phyloP scores from a whole-genome alignment of 2,113 vertebrate genomes.

The Neogale vison region DNA sequence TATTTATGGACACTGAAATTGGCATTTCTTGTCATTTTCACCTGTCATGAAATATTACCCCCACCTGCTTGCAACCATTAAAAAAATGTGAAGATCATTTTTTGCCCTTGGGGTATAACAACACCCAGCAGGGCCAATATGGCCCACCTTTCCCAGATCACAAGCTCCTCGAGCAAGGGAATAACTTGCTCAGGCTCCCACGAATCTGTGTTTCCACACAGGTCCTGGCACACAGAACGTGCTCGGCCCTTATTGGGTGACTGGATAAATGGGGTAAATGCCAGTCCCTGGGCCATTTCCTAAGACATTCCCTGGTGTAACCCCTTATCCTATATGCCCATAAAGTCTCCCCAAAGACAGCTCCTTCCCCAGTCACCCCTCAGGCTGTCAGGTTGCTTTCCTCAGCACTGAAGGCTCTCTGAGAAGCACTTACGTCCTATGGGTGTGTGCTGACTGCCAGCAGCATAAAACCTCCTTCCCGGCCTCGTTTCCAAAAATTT shows the following conservation, averaged over 20 bases:
- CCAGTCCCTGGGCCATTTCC: background rate
- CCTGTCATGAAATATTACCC: background rate
- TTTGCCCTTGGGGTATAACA: background rate
- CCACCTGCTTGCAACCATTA: background rate
- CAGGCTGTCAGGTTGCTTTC: background rate
- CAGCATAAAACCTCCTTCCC: background rate
- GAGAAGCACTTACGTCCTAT: background rate
- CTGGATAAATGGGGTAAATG: background rate
- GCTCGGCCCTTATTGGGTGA: background rate
- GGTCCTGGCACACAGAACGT: fast-evolving
- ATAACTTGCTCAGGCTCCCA: background rate
- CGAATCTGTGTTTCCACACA: background rate
- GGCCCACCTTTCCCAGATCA: background rate
- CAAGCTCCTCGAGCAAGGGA: background rate
- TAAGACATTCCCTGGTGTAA: background rate
- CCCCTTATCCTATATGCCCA: background rate
- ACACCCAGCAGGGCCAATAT: background rate
- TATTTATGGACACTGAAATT: background rate
- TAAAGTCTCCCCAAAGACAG: background rate
- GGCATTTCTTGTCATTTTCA: background rate
- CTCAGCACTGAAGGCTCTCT: background rate
- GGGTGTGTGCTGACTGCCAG: background rate
- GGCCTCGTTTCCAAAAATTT: background rate
- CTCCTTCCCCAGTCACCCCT: background rate
- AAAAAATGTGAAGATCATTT: background rate